Base-by-base conservation (phyloP, 2,888 invertebrate genomes). In the Tenthredo scrophulariae region DNA sequence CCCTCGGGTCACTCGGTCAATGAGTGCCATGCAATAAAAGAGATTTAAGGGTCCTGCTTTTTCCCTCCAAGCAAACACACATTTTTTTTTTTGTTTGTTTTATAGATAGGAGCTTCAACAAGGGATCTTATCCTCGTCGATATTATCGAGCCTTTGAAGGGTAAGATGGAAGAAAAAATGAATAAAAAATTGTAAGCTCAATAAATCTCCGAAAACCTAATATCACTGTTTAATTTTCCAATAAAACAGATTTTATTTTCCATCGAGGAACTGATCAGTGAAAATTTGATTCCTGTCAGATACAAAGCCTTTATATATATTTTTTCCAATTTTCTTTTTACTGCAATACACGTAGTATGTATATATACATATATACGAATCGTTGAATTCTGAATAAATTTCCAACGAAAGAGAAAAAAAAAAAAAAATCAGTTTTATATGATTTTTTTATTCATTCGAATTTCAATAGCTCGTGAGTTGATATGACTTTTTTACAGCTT, bases 1-100 rank as follows among this genome's bases (percentile, higher is more conserved):
- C 18, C 70, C 70, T 70, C 29, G 70, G 70, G 70, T 70, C 70
- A 70, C 70, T 70, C 70, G 70, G 70, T 70, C 70, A 70, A 70
- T 70, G 70, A 70, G 70, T 70, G n/a, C 70, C n/a, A 10, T 70
- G 37, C 70, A 70, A 70, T 70, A 70, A 70, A 70, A 70, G 70
- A 70, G 33, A 33, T 70, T 70, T 70, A 37, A 70, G 70, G 70
- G 70, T 70, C 70, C 18, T 70, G 70, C 37, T 70, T 70, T 9
- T 18, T 37, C 70, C 70, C 70, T 18, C 37, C n/a, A 29, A 70
- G 70, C 70, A 70, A 70, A 70, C 70, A 37, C 70, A 18, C 9
- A 6, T 70, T 37, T 37, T 70, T 54, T 54, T 1, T n/a, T 37
- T 18, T 37, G 70, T 33, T 70, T 70, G 10, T 18, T 37, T n/a